Evolutionary conservation across 2,113 vertebrate genomes (phyloP).

Genomic region (Neolamprologus modestus): DNA sequence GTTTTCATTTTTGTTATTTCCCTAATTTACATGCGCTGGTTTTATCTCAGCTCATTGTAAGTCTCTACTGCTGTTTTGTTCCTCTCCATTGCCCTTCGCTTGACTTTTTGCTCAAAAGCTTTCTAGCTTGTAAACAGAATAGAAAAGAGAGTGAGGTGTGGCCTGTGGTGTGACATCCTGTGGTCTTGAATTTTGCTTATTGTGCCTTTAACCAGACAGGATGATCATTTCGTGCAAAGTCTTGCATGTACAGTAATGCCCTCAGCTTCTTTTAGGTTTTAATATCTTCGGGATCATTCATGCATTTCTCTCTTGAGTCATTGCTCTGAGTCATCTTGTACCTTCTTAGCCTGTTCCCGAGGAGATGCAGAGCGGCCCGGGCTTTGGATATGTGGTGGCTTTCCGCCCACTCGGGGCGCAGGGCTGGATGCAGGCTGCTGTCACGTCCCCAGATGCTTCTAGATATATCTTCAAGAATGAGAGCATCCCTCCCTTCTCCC

Average conservation of each 20-base stretch:
- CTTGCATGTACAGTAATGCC: background rate
- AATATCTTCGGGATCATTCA: slow-evolving; percentile 20
- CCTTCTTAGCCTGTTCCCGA: slow-evolving; percentile 84
- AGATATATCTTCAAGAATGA: slow-evolving; percentile 94
- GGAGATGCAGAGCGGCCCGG: slow-evolving; percentile 89
- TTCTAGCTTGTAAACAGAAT: background rate
- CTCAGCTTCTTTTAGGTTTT: slow-evolving; percentile 13
- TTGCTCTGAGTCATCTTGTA: slow-evolving; percentile 15
- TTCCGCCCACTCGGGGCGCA: slow-evolving; percentile 83
- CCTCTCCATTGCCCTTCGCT: background rate
- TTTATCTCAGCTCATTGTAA: background rate
- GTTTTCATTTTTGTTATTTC: background rate
- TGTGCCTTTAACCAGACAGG: background rate
- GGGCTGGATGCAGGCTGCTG: slow-evolving; percentile 94
- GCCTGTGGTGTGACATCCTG: background rate
- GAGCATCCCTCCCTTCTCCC: slow-evolving; percentile 86
- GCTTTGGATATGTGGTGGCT: slow-evolving; percentile 94
- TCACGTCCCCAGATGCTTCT: slow-evolving; percentile 86
- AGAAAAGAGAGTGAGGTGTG: background rate
- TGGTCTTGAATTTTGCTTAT: background rate
- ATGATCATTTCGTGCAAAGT: background rate
- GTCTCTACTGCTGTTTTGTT: background rate
- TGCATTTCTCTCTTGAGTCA: slow-evolving; percentile 9
- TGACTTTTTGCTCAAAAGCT: fast-evolving
- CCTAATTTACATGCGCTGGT: background rate